Evolutionary conservation across 2,113 vertebrate genomes (phyloP).

Genomic region (Seriola aureovittata): DNA sequence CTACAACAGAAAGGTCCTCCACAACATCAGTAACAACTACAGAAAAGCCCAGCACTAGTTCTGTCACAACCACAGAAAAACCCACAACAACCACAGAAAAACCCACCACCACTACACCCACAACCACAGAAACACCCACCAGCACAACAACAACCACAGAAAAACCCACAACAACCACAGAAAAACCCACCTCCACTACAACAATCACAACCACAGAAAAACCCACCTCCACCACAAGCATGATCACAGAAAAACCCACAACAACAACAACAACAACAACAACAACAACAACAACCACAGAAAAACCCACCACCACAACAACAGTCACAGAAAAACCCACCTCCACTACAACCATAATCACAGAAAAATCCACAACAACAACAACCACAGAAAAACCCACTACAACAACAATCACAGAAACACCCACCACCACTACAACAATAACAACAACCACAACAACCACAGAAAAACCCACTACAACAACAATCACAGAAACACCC

Average conservation of each 20-base stretch:
- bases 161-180: neutral
- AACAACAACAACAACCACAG: neutral
- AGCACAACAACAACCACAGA: neutral
- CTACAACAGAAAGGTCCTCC: neutral
- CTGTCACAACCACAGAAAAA: neutral
- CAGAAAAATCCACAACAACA: neutral
- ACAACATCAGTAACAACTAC: neutral
- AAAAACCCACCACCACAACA: neutral
- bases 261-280: neutral
- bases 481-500: neutral
- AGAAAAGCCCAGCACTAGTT: neutral
- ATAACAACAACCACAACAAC: no score
- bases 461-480: no score
- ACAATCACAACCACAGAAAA: conserved; percentile 9
- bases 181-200: neutral
- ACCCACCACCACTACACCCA: neutral
- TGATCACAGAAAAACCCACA: no score
- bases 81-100: neutral
- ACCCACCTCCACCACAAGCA: no score
- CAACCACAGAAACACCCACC: neutral
- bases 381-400: no score
- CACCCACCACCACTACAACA: neutral
- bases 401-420: neutral
- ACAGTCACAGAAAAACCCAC: neutral
- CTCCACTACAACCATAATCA: neutral